A percentile compares a stretch with the other conserved stretches of the same genome.
These are phyloP conservation scores for Oryctes rhinoceros DNA, from an alignment of 1,140 invertebrate genomes.

Conservation along the genomic window DNA sequence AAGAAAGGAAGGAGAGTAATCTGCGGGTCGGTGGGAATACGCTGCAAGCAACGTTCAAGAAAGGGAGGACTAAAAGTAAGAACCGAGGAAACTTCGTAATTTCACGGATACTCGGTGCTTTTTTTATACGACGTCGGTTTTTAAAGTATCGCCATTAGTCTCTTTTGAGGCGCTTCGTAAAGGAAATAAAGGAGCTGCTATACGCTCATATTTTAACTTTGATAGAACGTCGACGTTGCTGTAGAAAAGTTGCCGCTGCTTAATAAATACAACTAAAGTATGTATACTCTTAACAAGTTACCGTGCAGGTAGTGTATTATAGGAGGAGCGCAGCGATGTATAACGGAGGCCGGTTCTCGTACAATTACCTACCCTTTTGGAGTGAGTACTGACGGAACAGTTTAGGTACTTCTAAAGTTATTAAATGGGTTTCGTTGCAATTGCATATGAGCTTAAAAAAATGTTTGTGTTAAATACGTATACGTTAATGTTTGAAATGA, in stretches of 20 bases:
- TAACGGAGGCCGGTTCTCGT: neutral
- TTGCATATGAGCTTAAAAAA: neutral
- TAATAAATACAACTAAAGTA: conserved; percentile 21
- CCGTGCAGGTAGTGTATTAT: conserved; percentile 22
- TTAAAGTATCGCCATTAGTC: conserved; percentile 46
- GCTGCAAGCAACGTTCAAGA: neutral
- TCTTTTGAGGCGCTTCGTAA: conserved; percentile 12
- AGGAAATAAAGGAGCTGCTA: neutral
- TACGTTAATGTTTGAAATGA: neutral
- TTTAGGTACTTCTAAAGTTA: neutral
- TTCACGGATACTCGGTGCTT: conserved; percentile 45
- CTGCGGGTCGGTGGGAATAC: neutral
- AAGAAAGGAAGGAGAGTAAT: neutral
- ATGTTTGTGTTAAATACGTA: neutral
- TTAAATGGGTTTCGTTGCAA: neutral
- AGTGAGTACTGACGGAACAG: neutral
- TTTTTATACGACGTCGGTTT: conserved; percentile 43
- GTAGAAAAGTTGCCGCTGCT: conserved; percentile 14
- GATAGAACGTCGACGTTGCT: neutral
- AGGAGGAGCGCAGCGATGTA: neutral
- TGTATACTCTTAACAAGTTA: conserved; percentile 6
- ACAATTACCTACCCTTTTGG: neutral
- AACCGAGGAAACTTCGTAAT: conserved; percentile 46
- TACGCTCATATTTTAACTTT: neutral
- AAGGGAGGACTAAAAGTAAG: conserved; percentile 37